Base-by-base conservation (phyloP, 2,797 vertebrate genomes). In the Halcyon chelicuti region DNA sequence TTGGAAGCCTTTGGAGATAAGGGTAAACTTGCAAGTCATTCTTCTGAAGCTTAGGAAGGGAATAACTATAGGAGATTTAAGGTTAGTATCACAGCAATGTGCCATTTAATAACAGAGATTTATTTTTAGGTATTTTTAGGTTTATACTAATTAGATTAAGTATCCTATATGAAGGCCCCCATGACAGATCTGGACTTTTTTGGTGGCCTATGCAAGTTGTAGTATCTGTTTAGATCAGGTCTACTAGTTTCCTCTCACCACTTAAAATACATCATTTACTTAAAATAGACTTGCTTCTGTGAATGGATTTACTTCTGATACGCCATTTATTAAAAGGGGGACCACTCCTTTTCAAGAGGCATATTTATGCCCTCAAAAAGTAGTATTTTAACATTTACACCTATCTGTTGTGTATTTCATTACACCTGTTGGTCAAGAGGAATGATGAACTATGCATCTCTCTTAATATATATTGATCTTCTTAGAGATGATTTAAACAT, bases 391-490 rank as follows among this genome's bases (percentile, higher is more conserved):
- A 7, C 67, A 25, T 52, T 93, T 80, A 58, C 61, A 76, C 39
- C 15, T 67, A 78, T 55, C 63, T 85, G 12, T 67, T 92, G 29
- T 78, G 17, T 93, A 90, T 80, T 94, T 96, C 42, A 52, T 88
- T 97, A 58, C 70, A 96, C 54, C 52, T 94, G 26, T 93, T 86
- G 84, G 70, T 94, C 95, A 77, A 68, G 93, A 93, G 76, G 75
- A 95, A 89, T 84, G 74, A 97, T 91, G 82, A 93, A 92, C 66
- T 77, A n/a, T 71, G 44, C 52, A 52, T 58, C 16, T 93, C 88
- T 95, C 62, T 82, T 93, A 93, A 72, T 94, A 93, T n/a, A 19
- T 94, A 95, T 96, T 94, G 94, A 97, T 97, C 81, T 65, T 61
- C 31, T 68, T 77, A 26, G 37, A 51, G 72, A 40, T 91, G 54